phyloP scores from a whole-genome alignment of 2,888 invertebrate genomes.

The Pilophorus perplexus region DNA sequence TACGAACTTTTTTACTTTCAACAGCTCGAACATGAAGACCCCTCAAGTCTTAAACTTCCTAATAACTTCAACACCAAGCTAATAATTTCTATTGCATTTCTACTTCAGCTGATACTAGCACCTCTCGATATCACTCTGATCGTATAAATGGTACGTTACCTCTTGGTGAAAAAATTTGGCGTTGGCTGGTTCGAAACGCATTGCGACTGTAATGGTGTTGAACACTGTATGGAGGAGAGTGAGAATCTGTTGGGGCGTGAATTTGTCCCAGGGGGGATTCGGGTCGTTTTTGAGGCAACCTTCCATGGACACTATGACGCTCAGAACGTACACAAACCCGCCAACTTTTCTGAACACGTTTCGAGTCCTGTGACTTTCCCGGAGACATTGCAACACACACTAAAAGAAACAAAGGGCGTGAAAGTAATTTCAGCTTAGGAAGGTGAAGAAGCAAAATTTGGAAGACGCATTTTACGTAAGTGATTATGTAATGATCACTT shows the following conservation, averaged over 20 bases:
- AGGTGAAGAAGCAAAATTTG: neutral
- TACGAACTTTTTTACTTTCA: too few species aligned
- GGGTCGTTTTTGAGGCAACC: conserved; percentile 64
- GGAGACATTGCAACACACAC: conserved; percentile 79
- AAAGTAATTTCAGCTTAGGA: neutral
- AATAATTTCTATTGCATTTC: too few species aligned
- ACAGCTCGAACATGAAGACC: too few species aligned
- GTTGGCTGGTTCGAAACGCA: conserved; percentile 99
- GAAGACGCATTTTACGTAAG: neutral
- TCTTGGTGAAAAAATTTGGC: conserved; percentile 97
- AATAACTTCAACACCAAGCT: too few species aligned
- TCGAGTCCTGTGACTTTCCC: conserved; percentile 94
- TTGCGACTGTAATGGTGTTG: conserved; percentile 91
- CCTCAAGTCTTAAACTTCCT: too few species aligned
- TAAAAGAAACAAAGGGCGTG: conserved; percentile 50
- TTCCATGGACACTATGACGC: conserved; percentile 89
- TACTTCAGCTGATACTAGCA: too few species aligned
- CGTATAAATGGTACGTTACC: conserved; percentile 56
- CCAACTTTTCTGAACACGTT: conserved; percentile 97
- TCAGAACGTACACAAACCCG: conserved; percentile 96
- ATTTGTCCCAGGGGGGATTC: conserved; percentile 55
- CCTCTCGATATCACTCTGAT: neutral
- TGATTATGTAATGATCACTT: neutral
- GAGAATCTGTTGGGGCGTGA: conserved; percentile 61
- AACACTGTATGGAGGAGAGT: conserved; percentile 83